Evolutionary conservation across 1,140 invertebrate genomes (phyloP).

Genomic region (Zaprionus lachaisei): DNA sequence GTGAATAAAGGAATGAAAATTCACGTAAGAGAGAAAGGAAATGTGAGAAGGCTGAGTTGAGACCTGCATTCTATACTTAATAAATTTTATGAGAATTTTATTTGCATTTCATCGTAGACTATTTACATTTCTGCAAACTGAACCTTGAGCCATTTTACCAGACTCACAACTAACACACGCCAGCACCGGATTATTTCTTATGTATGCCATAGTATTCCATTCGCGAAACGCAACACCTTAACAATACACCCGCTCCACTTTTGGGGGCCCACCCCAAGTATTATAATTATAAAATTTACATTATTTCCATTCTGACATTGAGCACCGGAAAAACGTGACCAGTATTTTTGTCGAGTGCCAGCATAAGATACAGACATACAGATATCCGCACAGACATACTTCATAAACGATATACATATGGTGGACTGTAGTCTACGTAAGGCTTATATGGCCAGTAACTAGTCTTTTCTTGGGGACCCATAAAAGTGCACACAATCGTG

Average conservation of each 20-base stretch:
- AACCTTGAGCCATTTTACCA: slow-evolving; percentile 4
- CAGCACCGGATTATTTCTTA: neutral
- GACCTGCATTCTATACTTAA: neutral
- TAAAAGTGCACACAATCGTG: slow-evolving; percentile 6
- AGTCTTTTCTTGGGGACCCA: slow-evolving; percentile 1
- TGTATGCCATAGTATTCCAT: neutral
- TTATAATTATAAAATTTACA: slow-evolving; percentile 10
- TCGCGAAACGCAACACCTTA: slow-evolving; percentile 1
- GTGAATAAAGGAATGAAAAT: slow-evolving; percentile 14
- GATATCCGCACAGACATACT: neutral
- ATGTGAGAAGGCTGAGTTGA: neutral
- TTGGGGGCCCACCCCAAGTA: neutral
- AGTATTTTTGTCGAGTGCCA: slow-evolving; percentile 1
- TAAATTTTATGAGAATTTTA: neutral
- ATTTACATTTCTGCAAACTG: slow-evolving; percentile 7
- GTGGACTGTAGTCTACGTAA: neutral
- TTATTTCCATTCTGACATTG: slow-evolving; percentile 10
- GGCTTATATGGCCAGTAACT: neutral
- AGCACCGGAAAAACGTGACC: slow-evolving; percentile 11
- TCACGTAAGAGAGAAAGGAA: slow-evolving; percentile 4
- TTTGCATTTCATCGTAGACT: neutral
- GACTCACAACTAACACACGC: neutral
- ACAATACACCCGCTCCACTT: neutral
- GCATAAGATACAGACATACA: neutral
- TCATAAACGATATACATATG: neutral